These are phyloP conservation scores for Argyresthia goedartella DNA, from an alignment of 2,888 invertebrate species.

Conservation along the genomic window DNA sequence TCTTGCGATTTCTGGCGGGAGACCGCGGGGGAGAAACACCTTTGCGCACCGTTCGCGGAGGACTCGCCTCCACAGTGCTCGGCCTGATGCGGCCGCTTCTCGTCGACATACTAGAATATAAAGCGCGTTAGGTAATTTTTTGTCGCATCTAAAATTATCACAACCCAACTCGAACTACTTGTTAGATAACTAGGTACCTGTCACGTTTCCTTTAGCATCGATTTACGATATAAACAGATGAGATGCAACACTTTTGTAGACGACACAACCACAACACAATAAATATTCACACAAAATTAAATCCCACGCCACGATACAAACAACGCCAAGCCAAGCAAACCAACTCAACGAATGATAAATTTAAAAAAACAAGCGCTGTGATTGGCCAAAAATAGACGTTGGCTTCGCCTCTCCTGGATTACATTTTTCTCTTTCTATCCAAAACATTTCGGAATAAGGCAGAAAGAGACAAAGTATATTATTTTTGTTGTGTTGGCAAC, in stretches of 20 bases:
- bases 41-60: conserved; percentile 39
- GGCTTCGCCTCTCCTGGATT: conserved; percentile 16
- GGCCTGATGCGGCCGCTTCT: conserved; percentile 49
- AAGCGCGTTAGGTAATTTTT: conserved; percentile 18
- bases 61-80: conserved; percentile 41
- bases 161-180: conserved; percentile 37
- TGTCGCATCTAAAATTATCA: conserved; percentile 39
- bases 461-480: conserved; percentile 12
- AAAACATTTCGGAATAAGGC: background rate
- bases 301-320: conserved; percentile 30
- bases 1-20: conserved; percentile 53
- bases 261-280: conserved; percentile 10
- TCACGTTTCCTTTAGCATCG: background rate
- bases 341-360: conserved; percentile 46
- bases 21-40: conserved; percentile 53
- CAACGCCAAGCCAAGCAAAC: conserved; percentile 3
- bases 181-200: conserved; percentile 14
- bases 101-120: conserved; percentile 45
- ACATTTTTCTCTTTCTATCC: conserved; percentile 12
- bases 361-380: conserved; percentile 39
- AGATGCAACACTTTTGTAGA: too few relatives aligned
- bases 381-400: conserved; percentile 43
- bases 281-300: conserved; percentile 25
- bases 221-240: background rate
- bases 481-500: background rate